These are phyloP conservation scores for Heliocidaris tuberculata DNA, from an alignment of 35 echinoderm and acorn worm species.

Conservation along the genomic window DNA sequence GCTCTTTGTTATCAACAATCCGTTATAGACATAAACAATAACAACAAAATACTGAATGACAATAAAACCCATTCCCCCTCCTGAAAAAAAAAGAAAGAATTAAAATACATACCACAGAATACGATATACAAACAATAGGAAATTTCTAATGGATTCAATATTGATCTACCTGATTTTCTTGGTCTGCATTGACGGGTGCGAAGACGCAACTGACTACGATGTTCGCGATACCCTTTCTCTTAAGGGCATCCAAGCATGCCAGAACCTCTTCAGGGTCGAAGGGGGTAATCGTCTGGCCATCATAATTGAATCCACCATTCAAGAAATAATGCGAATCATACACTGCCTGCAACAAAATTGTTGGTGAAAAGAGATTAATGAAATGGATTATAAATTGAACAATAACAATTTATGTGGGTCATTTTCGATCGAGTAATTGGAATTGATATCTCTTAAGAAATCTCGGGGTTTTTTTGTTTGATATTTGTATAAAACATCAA, in stretches of 20 bases:
- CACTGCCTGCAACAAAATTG: slow-evolving; percentile 24
- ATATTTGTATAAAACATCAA: no score
- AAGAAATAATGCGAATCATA: slow-evolving; percentile 56
- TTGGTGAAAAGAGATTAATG: not conserved
- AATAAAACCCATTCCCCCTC: not conserved
- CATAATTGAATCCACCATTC: slow-evolving; percentile 83
- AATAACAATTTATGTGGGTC: not conserved
- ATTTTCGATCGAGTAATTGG: no score
- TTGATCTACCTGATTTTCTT: slow-evolving; percentile 79
- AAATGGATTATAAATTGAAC: not conserved
- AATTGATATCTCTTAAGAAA: no score
- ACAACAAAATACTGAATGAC: no score
- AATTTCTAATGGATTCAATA: not conserved
- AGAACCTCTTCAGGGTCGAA: slow-evolving; percentile 73
- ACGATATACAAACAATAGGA: no score
- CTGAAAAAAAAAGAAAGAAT: not conserved
- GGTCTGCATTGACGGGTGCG: slow-evolving; percentile 75
- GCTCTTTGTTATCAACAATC: no score
- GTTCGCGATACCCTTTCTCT: slow-evolving; percentile 53
- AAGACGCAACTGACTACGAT: slow-evolving; percentile 81
- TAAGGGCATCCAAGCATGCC: slow-evolving; percentile 61
- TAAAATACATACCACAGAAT: no score
- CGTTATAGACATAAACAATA: no score
- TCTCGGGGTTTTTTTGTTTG: no score
- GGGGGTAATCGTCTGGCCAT: slow-evolving; percentile 75